Percentiles rank a stretch among this genome's conserved stretches.
phyloP scores from a whole-genome alignment of 2,113 vertebrate genomes.

The Ageneiosus marmoratus region DNA sequence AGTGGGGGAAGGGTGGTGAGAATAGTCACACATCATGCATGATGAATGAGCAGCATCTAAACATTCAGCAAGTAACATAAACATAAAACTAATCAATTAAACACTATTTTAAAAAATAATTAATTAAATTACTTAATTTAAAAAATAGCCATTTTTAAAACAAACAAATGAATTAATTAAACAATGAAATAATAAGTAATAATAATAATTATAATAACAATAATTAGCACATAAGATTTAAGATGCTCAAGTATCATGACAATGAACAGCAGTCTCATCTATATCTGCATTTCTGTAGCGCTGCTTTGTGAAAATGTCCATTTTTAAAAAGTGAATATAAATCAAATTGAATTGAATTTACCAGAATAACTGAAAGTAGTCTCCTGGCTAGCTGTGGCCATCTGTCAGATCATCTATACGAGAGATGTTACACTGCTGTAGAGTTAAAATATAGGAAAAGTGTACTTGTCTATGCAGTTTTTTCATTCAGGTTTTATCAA shows the following conservation, averaged over 20 bases:
- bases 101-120: not conserved
- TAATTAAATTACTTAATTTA: too few species aligned
- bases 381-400: not conserved
- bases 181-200: not conserved
- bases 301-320: not conserved
- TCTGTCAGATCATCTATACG: not conserved
- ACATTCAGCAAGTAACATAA: not conserved
- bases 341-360: not conserved
- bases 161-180: too few species aligned
- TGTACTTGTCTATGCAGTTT: not conserved
- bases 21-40: not conserved
- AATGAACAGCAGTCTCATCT: not conserved
- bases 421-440: not conserved
- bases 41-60: not conserved
- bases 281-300: too few species aligned
- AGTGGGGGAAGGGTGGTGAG: conserved; percentile 21
- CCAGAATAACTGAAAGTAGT: not conserved
- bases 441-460: not conserved
- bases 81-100: not conserved
- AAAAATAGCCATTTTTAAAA: too few species aligned
- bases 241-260: not conserved
- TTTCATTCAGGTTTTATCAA: too few species aligned
- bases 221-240: not conserved
- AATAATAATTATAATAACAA: not conserved
- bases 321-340: not conserved